Percentiles rank a stretch among this genome's conserved stretches.
Conservation (phyloP, 2,113 vertebrate genomes). For the Bos taurus region DNA sequence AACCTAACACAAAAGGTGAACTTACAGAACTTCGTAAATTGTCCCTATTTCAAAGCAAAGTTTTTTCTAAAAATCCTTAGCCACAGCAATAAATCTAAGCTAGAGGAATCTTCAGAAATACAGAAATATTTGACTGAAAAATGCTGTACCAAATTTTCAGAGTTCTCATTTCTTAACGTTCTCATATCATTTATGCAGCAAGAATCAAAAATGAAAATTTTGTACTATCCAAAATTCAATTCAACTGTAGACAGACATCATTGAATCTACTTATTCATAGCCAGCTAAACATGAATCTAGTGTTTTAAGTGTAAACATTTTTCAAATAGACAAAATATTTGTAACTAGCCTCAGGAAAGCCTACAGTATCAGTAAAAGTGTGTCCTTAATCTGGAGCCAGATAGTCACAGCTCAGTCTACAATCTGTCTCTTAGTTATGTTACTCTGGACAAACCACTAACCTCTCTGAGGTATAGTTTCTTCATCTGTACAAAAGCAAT, state of each 20-base stretch:
- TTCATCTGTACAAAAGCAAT: background rate
- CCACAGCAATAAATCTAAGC: background rate
- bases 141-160: background rate
- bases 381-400: background rate
- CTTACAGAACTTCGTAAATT: background rate
- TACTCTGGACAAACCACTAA: background rate
- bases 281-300: background rate
- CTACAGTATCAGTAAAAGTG: background rate
- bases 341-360: background rate
- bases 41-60: background rate
- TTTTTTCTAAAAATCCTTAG: background rate
- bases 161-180: background rate
- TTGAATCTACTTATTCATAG: background rate
- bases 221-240: background rate
- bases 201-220: background rate
- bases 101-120: background rate
- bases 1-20: background rate
- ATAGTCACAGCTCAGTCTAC: background rate
- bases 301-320: background rate
- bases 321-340: background rate
- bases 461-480: background rate
- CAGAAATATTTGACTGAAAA: background rate
- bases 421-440: background rate
- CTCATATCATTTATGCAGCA: background rate
- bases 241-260: background rate